A percentile compares a stretch with the other conserved stretches of the same genome.
These are phyloP conservation scores for Danio choprae DNA, from an alignment of 2,797 vertebrate genomes.

Conservation along the genomic window DNA sequence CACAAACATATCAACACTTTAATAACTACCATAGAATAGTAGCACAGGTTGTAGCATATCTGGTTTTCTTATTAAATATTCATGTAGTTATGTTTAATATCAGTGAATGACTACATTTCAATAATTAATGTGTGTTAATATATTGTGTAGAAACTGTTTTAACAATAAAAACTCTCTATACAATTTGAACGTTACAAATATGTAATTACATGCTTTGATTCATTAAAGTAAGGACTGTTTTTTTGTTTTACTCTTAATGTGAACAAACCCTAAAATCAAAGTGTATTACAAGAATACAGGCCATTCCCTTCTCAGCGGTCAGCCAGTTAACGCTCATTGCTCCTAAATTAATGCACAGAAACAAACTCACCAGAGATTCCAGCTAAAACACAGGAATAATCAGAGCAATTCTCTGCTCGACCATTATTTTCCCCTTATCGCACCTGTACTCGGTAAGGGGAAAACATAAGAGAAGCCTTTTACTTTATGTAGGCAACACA, in stretches of 20 bases:
- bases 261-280: not conserved
- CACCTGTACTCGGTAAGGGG: not conserved
- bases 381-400: conserved; percentile 23
- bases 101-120: no score
- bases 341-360: not conserved
- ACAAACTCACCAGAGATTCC: conserved; percentile 14
- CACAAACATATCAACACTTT: no score
- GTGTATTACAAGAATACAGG: not conserved
- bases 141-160: no score
- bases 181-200: no score
- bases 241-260: not conserved
- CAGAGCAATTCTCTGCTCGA: not conserved
- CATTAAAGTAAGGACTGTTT: not conserved
- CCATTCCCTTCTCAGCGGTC: not conserved
- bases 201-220: not conserved
- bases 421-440: not conserved
- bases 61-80: no score
- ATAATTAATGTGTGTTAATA: no score
- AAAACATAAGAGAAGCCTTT: conserved; percentile 18
- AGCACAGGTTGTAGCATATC: no score
- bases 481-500: conserved; percentile 37
- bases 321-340: not conserved
- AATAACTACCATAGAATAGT: no score
- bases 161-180: no score
- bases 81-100: no score